Evolutionary conservation across 2,888 invertebrate species (phyloP), one percentile per base, ranked within the genome.

Genomic region (Trilocha varians): DNA sequence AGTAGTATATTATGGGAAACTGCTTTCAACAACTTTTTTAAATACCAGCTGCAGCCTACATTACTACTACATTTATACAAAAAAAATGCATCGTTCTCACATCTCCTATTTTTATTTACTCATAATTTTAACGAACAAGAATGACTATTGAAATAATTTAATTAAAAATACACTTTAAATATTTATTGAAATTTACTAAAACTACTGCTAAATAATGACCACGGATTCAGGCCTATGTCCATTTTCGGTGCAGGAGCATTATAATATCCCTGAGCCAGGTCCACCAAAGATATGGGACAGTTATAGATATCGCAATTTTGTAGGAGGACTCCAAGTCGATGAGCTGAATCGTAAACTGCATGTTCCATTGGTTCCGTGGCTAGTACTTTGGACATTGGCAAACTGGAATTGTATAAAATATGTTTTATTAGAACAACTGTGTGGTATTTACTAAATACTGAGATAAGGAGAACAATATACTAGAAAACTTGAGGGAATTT

Each of bases 211-310:
- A 78, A 83, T 6, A 82, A 49, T 0, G 78, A 59, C 84, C 83
- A 84, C 2, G 80, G 84, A 25, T 63, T 72, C 13, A 52, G 51
- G 1, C 52, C 57, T 0, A 63, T 61, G 36, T 83, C 68, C 1
- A 65, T 34, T 13, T 56, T 61, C 0, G 83, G 75, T 0, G 80
- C 69, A 0, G 82, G 80, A 0, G 84, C 82, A 11, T 82, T 80
- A 46, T 86, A 84, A 40, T 84, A 84, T 3, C 93, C 93, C 51
- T 92, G 77, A 3, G 91, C 92, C 69, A 92, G 69, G 58, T 93
- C 91, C 39, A 93, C 85, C 48, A 93, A 66, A 0, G 93, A 93
- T 55, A 93, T 84, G 6, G 90, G 89, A 65, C 94, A 94, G 13
- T 73, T 75, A 44, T 87, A 88, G 59, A 87, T 89, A 2, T 84